phyloP scores from a whole-genome alignment of 2,888 invertebrate species.

The Seira musarum region DNA sequence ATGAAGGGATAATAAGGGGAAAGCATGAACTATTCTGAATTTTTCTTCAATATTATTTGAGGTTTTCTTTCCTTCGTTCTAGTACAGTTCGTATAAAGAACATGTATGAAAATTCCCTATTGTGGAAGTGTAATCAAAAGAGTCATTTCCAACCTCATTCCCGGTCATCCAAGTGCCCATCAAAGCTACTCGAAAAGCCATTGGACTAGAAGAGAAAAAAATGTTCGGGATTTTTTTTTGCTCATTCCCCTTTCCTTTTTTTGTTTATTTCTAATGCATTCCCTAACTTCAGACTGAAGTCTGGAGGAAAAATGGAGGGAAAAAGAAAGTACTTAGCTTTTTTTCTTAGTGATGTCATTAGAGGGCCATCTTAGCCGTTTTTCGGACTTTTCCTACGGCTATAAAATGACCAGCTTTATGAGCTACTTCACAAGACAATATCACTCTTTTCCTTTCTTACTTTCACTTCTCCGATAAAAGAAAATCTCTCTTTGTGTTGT shows the following conservation, averaged over 20 bases:
- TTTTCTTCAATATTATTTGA: too few species aligned
- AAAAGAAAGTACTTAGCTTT: slow-evolving; percentile 23
- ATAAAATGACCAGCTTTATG: slow-evolving; percentile 64
- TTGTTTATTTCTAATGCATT: slow-evolving; percentile 11
- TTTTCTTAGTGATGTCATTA: slow-evolving; percentile 60
- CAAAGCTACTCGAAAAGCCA: slow-evolving; percentile 57
- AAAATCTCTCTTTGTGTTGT: slow-evolving; percentile 56
- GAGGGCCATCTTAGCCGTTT: slow-evolving; percentile 54
- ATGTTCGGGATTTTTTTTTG: slow-evolving; percentile 51
- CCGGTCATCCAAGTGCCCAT: slow-evolving; percentile 65
- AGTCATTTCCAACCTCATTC: slow-evolving; percentile 65
- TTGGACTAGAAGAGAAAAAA: slow-evolving; percentile 49
- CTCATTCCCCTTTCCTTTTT: slow-evolving; percentile 45
- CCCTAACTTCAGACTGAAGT: not conserved
- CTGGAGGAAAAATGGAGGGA: not conserved
- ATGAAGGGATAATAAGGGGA: too few species aligned
- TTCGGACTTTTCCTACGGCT: slow-evolving; percentile 55
- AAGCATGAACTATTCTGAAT: too few species aligned
- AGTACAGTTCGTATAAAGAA: too few species aligned
- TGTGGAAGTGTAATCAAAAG: slow-evolving; percentile 62
- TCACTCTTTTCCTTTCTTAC: slow-evolving; percentile 64
- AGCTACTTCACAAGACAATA: slow-evolving; percentile 65
- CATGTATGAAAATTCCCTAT: too few species aligned
- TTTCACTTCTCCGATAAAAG: slow-evolving; percentile 54
- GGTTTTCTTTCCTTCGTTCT: too few species aligned